Evolutionary conservation across 2,888 invertebrate genomes (phyloP).

Genomic region (Saturnia pavonia): DNA sequence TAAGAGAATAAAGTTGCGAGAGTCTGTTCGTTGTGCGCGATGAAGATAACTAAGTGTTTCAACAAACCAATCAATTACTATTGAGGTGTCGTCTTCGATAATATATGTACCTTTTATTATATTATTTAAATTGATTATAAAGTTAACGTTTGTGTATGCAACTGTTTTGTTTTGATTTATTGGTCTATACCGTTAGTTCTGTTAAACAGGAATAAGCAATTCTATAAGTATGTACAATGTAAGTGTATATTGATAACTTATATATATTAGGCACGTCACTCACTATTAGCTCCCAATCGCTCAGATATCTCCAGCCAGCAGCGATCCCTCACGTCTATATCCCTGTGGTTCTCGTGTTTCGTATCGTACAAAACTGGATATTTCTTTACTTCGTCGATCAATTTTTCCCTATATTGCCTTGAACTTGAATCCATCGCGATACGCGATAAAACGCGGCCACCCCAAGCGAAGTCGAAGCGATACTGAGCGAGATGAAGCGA

Average conservation of each 20-base stretch:
- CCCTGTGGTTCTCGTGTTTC: slow-evolving; percentile 67
- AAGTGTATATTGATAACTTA: not conserved
- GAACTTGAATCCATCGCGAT: slow-evolving; percentile 44
- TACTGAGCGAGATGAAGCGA: slow-evolving; percentile 68
- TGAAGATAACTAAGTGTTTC: too few relatives aligned
- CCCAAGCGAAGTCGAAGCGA: slow-evolving; percentile 56
- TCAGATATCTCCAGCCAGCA: slow-evolving; percentile 74
- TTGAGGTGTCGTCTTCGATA: not conserved
- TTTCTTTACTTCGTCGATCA: slow-evolving; percentile 73
- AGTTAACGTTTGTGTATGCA: too few relatives aligned
- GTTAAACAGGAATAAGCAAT: not conserved
- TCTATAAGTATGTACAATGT: too few relatives aligned
- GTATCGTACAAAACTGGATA: slow-evolving; percentile 74
- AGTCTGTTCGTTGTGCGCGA: too few relatives aligned
- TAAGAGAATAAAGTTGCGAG: too few relatives aligned
- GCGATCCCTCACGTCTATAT: slow-evolving; percentile 68
- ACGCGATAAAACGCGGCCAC: slow-evolving; percentile 43
- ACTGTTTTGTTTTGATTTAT: not conserved
- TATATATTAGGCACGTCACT: slow-evolving; percentile 36
- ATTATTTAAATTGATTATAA: not conserved
- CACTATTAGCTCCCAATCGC: slow-evolving; percentile 65
- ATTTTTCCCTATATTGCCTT: slow-evolving; percentile 56
- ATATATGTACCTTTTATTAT: not conserved
- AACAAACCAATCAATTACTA: not conserved
- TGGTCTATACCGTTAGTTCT: not conserved